These are phyloP conservation scores for Holacanthella duospinosa DNA, from an alignment of 2,888 invertebrate genomes.

Conservation along the genomic window DNA sequence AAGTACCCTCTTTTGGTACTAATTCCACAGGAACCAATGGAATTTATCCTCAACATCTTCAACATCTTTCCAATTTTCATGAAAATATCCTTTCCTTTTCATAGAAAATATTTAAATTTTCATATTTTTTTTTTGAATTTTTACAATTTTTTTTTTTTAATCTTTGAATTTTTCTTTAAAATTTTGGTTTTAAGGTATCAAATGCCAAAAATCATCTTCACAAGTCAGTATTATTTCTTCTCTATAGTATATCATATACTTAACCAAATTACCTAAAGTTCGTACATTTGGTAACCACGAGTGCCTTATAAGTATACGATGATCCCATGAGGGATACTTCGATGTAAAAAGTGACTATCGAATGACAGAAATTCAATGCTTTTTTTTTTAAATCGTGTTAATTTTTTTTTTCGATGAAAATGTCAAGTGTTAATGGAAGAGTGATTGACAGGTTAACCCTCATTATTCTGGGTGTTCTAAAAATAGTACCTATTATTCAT, in stretches of 20 bases:
- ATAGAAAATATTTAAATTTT: too few relatives aligned
- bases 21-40: too few relatives aligned
- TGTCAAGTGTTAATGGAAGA: neutral
- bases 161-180: too few relatives aligned
- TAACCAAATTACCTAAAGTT: neutral
- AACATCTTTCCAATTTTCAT: conserved; percentile 12
- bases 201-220: too few relatives aligned
- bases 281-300: neutral
- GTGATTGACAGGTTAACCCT: neutral
- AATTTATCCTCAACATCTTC: conserved; percentile 15
- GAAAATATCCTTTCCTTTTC: neutral
- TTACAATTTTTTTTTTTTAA: too few relatives aligned
- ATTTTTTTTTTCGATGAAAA: neutral
- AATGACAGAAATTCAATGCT: neutral
- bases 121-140: too few relatives aligned
- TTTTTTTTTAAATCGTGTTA: neutral
- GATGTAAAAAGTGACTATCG: neutral
- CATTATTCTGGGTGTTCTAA: conserved; percentile 1
- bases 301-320: neutral
- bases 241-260: too few relatives aligned
- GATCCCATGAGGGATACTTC: too few relatives aligned
- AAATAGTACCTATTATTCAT: neutral
- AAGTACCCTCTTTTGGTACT: neutral
- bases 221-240: too few relatives aligned
- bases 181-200: too few relatives aligned